Percentiles rank a stretch among this genome's conserved stretches.
phyloP scores from a whole-genome alignment of 1,140 invertebrate species.

The Drosophila rhopaloa region DNA sequence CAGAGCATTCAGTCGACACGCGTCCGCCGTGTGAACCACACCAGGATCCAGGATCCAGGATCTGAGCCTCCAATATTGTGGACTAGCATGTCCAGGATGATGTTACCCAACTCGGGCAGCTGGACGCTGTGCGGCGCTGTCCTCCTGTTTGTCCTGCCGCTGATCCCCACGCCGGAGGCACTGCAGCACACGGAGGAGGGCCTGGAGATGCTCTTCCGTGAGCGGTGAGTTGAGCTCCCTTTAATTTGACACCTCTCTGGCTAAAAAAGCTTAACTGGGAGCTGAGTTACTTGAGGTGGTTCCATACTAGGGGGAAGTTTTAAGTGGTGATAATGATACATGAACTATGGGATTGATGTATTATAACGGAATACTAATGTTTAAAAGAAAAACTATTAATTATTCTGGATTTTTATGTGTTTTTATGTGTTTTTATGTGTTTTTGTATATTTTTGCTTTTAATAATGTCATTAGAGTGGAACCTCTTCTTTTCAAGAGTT shows the following conservation, averaged over 20 bases:
- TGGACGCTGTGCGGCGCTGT: conserved; percentile 62
- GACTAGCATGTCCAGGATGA: conserved; percentile 6
- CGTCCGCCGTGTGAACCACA: conserved; percentile 46
- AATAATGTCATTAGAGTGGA: no score
- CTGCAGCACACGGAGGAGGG: conserved; percentile 83
- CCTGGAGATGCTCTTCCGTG: conserved; percentile 84
- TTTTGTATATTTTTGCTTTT: no score
- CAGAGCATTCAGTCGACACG: conserved; percentile 54
- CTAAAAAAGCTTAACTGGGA: not conserved
- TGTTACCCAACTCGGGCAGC: conserved; percentile 20
- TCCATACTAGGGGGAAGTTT: not conserved
- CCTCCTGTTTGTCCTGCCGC: conserved; percentile 62
- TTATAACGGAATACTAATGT: not conserved
- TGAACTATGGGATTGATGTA: not conserved
- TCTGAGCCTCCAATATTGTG: not conserved
- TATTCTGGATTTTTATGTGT: no score
- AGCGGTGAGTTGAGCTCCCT: conserved; percentile 75
- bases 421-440: no score
- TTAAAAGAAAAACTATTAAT: not conserved
- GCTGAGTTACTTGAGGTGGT: not conserved
- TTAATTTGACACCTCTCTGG: not conserved
- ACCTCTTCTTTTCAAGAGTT: no score
- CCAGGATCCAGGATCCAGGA: not conserved
- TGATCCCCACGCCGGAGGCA: conserved; percentile 58
- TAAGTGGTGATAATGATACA: not conserved